Evolutionary conservation across 2,888 invertebrate genomes (phyloP), one percentile per base, ranked within the genome.

Genomic region (Apoderus coryli): DNA sequence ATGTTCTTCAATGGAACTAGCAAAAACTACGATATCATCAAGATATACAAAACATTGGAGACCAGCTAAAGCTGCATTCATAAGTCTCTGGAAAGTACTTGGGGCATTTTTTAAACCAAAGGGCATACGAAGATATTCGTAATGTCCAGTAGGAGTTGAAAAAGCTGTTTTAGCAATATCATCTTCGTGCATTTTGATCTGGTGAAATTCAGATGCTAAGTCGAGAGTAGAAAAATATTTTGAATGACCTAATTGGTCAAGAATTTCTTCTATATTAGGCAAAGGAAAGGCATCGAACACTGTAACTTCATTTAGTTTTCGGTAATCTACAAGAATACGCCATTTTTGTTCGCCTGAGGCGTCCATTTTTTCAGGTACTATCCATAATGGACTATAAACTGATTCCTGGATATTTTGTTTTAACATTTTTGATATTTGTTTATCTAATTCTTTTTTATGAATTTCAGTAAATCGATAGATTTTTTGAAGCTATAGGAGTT

Each of bases 171-270:
- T 53, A 14, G 34, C 26, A 9, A 35, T 29, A 32, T 50, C 47
- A 26, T 40, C 23, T 4, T 34, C 25, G 14, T 43, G 13, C 32
- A 52, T 38, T 16, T 28, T 14, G 10, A 54, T 47, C 40, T 55
- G 53, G 32, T 56, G 51, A 38, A 46, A 57, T 2, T 52, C 54
- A 4, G 43, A 44, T 3, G 51, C 46, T 9, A 56, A 26, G 36
- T 33, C 33, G 1, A 30, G 37, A 31, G 16, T 41, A 16, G 10
- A 27, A 32, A 23, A 44, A 43, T 16, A 47, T 50, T 15, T 30
- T 3, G 29, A 33, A n/a, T 33, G 29, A 22, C 33, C 33, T 10
- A 33, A 10, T 11, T 27, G 27, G 14, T 34, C 34, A 10, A 34
- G 23, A 16, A 34, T 34, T 9, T 34, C 34, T 15, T 14, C 16